Conservation (phyloP, 2,113 vertebrate species). For the Hymenochirus boettgeri region DNA sequence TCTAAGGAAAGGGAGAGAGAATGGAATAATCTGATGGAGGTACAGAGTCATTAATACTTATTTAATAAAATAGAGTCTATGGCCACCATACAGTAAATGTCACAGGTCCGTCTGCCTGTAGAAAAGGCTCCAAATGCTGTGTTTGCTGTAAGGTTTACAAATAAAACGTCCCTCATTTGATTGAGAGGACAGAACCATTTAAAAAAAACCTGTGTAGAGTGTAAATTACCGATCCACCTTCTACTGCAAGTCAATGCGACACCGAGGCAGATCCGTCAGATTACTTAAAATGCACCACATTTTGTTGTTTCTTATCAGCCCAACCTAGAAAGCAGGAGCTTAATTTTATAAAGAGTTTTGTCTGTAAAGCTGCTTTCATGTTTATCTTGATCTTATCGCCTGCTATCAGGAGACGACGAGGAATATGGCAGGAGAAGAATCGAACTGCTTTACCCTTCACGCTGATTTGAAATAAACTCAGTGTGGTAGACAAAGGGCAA, state of each 20-base stretch:
- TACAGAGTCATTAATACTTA: too few species aligned
- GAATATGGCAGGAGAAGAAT: background rate
- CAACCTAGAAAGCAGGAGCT: slow-evolving; percentile 17
- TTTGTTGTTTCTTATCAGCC: slow-evolving; percentile 26
- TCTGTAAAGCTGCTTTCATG: slow-evolving; percentile 11
- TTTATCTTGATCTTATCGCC: slow-evolving; percentile 31
- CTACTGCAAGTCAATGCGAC: slow-evolving; percentile 11
- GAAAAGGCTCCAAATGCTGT: too few species aligned
- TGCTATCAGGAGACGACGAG: slow-evolving; percentile 9
- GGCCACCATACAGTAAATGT: too few species aligned
- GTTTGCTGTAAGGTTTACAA: too few species aligned
- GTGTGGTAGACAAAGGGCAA: slow-evolving; percentile 4
- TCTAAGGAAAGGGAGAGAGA: too few species aligned
- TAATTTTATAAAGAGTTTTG: slow-evolving; percentile 33
- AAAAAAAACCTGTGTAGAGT: background rate
- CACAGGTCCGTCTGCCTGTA: too few species aligned
- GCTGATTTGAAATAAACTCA: slow-evolving; percentile 22
- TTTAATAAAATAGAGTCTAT: too few species aligned
- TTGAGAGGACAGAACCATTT: background rate
- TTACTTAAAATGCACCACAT: slow-evolving; percentile 35
- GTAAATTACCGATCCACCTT: slow-evolving; percentile 1
- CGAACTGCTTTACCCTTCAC: slow-evolving; percentile 10
- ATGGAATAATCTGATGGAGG: too few species aligned
- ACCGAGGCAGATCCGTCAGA: slow-evolving; percentile 12
- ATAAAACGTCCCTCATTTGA: background rate